Evolutionary conservation across 2,113 vertebrate genomes (phyloP), one percentile per base, ranked within the genome.

Genomic region (Arenaria interpres): DNA sequence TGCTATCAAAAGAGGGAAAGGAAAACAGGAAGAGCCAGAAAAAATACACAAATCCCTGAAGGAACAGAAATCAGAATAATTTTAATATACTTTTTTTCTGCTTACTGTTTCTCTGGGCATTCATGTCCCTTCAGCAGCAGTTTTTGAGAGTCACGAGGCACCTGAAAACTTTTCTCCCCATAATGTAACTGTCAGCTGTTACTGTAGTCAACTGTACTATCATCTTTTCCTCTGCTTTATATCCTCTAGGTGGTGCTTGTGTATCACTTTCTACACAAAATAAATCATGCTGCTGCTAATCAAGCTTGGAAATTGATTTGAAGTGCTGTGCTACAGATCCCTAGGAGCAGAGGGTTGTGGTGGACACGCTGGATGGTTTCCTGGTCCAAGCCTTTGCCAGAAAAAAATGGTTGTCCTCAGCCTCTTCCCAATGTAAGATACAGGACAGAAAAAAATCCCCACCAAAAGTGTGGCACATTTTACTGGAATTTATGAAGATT

Each of bases 181-280:
- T 46, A 27, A 20, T 37, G 24, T 3, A 54, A 22, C 59, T 32
- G 8, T 48, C 37, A 83, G 46, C 23, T 66, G 8, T 37, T 73
- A 9, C 37, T 51, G 30, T 45, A 54, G 24, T 23, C 53, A 50
- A 2, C 48, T 48, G 17, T 2, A 28, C 11, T 22, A 37, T n/a
- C n/a, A 77, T 14, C 23, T 66, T 90, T 76, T 62, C 39, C 6
- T 76, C 11, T 19, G 41, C 32, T 83, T 74, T 48, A 22, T 60
- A 73, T 63, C 96, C 97, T 95, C 89, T 97, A 97, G 97, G 56
- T 97, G 96, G 96, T 91, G 97, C 92, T 83, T 94, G 54, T 72
- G 93, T 63, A 88, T 72, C 43, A 78, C 21, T 78, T 89, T 88
- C 83, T 60, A 19, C 37, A 43, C 43, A 39, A 68, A 75, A 71